phyloP scores from a whole-genome alignment of 2,888 invertebrate genomes.

The Lithophane ornitopus region DNA sequence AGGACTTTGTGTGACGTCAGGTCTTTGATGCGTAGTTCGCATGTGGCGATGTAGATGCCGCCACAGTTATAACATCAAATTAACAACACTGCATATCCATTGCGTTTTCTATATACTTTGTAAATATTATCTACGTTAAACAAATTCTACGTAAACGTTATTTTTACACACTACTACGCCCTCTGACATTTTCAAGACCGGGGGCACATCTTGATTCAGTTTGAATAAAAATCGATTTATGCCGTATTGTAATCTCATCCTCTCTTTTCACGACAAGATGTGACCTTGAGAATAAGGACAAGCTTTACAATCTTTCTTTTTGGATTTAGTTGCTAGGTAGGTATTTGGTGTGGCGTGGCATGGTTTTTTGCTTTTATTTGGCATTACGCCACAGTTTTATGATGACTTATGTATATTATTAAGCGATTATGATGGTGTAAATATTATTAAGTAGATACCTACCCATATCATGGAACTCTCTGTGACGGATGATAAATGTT shows the following conservation, averaged over 20 bases:
- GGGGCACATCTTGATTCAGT: neutral
- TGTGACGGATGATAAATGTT: neutral
- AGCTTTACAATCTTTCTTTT: no score
- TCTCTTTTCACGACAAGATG: neutral
- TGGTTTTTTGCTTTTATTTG: neutral
- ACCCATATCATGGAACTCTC: neutral
- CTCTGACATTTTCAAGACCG: slow-evolving; percentile 1
- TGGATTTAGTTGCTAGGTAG: neutral
- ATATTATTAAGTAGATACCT: neutral
- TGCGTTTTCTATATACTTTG: no score
- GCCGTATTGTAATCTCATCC: neutral
- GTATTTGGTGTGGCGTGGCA: neutral
- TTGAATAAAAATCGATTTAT: slow-evolving; percentile 7
- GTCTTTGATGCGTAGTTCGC: no score
- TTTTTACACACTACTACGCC: no score
- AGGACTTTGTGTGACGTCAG: no score
- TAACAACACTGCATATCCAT: neutral
- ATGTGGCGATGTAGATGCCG: no score
- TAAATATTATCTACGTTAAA: neutral
- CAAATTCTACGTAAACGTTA: neutral
- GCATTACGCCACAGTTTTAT: neutral
- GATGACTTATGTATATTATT: neutral
- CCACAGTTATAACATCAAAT: neutral
- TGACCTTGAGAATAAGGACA: neutral
- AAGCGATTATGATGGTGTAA: neutral